phyloP scores from a whole-genome alignment of 2,113 vertebrate genomes.

The Terrapene triunguis region DNA sequence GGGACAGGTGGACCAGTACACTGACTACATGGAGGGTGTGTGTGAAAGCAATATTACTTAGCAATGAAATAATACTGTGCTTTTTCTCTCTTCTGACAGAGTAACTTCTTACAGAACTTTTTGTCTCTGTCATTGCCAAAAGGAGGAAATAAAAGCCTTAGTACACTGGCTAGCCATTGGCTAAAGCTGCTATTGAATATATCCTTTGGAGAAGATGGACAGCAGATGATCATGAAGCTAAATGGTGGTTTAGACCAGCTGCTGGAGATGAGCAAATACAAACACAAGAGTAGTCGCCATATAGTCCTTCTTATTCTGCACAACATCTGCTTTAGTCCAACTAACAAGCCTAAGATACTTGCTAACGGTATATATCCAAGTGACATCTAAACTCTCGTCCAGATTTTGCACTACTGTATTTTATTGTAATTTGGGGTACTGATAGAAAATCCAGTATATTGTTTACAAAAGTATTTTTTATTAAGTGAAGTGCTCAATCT shows the following conservation, averaged over 20 bases:
- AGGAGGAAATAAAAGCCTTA: slow-evolving; percentile 75
- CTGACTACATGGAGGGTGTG: neutral
- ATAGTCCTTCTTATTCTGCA: slow-evolving; percentile 87
- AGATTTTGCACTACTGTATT: neutral
- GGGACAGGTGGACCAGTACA: neutral
- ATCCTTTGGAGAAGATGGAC: slow-evolving; percentile 91
- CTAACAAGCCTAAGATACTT: slow-evolving; percentile 91
- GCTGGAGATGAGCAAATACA: slow-evolving; percentile 85
- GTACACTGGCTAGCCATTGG: slow-evolving; percentile 83
- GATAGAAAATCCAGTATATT: neutral
- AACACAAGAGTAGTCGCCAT: slow-evolving; percentile 69
- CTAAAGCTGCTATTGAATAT: slow-evolving; percentile 90
- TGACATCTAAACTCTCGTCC: neutral
- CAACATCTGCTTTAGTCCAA: slow-evolving; percentile 87
- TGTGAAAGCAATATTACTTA: neutral
- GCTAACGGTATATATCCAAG: slow-evolving; percentile 85
- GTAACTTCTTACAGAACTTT: slow-evolving; percentile 95
- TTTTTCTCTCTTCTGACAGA: slow-evolving; percentile 79
- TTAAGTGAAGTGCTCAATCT: neutral
- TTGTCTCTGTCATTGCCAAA: slow-evolving; percentile 85
- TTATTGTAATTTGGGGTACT: neutral
- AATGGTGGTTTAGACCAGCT: slow-evolving; percentile 90
- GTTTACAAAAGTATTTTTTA: neutral
- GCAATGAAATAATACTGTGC: slow-evolving; percentile 5
- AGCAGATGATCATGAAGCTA: slow-evolving; percentile 90